Base-by-base conservation (phyloP, 2,113 vertebrate species). In the Aspiorhynchus laticeps region DNA sequence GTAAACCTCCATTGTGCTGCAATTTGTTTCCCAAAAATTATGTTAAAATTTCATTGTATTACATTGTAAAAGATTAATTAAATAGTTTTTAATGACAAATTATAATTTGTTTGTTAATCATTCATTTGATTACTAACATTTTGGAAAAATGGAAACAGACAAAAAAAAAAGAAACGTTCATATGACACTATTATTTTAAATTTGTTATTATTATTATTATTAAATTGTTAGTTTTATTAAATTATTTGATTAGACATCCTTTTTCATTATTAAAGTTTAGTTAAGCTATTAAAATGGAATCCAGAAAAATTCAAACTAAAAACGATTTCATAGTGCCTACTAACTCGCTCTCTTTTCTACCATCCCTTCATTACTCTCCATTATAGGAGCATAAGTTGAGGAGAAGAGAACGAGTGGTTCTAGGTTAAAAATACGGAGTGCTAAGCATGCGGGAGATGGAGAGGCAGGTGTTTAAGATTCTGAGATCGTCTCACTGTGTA, bases 401-500 rank as follows among this genome's bases (percentile, higher is more conserved):
- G 67, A 59, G 48, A 84, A 73, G 65, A 73, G 31, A 65, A 83
- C 19, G 46, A 73, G 46, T 28, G 26, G 33, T 26, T 56, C 67
- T 84, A 28, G 51, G 9, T 84, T 41, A 56, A 48, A 84, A 74
- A 84, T 38, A 74, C 1, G 4, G 11, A 59, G 63, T 19, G 77
- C 28, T 43, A 51, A 38, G 63, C 51, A 75, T 51, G 76, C 19
- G 14, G 85, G 69, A 36, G 82, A 81, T 59, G 59, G 82, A 76
- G 76, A 65, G 82, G 78, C 85, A 51, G 84, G 53, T 83, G 77
- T 89, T 89, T 89, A 89, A 85, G 69, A 87, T 89, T 89, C 88
- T 67, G 74, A 69, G 26, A 59, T 1, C 5, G 76, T 75, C 76
- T 88, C 65, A 12, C 7, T 84, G n/a, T 80, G 83, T 71, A 71